phyloP scores from a whole-genome alignment of 1,140 invertebrate genomes.

The Drosophila sechellia region DNA sequence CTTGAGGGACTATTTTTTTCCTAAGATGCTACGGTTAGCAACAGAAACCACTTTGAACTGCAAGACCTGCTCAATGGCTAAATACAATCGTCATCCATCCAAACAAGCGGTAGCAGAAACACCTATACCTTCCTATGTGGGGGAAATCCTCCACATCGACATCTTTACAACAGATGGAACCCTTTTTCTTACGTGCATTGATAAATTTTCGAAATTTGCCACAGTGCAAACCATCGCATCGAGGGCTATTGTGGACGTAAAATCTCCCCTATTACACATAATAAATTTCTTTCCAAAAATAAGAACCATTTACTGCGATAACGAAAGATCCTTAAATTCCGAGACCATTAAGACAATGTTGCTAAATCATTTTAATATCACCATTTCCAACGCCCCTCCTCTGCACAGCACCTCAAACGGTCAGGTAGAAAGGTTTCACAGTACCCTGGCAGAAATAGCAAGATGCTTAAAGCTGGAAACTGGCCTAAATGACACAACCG shows the following conservation, averaged over 20 bases:
- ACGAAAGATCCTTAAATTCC: too few relatives aligned
- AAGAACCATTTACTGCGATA: too few relatives aligned
- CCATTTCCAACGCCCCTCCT: too few relatives aligned
- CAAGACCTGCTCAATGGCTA: constrained; percentile 3
- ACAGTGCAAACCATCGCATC: constrained; percentile 1
- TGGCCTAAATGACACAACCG: too few relatives aligned
- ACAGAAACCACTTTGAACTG: background rate
- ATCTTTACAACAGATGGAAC: background rate
- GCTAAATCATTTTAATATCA: too few relatives aligned
- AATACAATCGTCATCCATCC: constrained; percentile 5
- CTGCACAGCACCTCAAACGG: background rate
- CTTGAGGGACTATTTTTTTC: too few relatives aligned
- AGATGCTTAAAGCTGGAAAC: background rate
- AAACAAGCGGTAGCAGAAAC: background rate
- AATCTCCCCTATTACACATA: background rate
- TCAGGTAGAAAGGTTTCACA: too few relatives aligned
- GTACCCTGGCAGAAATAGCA: background rate
- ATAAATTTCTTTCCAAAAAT: too few relatives aligned
- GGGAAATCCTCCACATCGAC: background rate
- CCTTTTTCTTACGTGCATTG: too few relatives aligned
- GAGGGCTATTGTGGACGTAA: background rate
- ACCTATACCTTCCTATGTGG: background rate
- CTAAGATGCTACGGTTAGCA: background rate
- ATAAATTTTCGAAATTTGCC: background rate
- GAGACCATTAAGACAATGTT: too few relatives aligned